Evolutionary conservation across 2,113 vertebrate species (phyloP).

Genomic region (Sturnus vulgaris): DNA sequence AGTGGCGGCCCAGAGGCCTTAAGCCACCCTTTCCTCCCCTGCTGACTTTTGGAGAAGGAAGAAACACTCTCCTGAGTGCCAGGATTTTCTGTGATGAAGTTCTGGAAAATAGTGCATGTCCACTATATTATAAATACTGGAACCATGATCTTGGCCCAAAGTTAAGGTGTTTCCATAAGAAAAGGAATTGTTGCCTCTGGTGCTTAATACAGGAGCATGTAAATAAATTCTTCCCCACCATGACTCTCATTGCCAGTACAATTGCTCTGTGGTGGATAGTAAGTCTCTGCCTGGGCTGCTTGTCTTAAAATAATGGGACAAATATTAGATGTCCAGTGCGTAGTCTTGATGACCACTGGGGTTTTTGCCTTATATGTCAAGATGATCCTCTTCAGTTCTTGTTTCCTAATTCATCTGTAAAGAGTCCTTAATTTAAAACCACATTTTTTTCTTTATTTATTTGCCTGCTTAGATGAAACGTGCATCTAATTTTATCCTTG

Average conservation of each 20-base stretch:
- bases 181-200: neutral
- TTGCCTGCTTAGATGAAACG: neutral
- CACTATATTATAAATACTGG: neutral
- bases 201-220: neutral
- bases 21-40: neutral
- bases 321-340: neutral
- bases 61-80: neutral
- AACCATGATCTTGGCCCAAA: neutral
- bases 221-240: neutral
- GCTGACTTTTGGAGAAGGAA: neutral
- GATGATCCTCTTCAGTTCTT: neutral
- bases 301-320: neutral
- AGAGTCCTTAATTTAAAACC: neutral
- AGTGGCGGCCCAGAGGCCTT: neutral
- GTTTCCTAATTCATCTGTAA: neutral
- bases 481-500: neutral
- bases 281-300: neutral
- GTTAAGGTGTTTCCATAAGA: neutral
- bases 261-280: neutral
- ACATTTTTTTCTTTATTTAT: neutral
- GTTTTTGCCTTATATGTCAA: neutral
- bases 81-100: neutral
- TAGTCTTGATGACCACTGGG: neutral
- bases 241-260: neutral
- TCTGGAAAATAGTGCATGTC: neutral